phyloP scores from a whole-genome alignment of 1,140 invertebrate genomes.

The Maniola jurtina region DNA sequence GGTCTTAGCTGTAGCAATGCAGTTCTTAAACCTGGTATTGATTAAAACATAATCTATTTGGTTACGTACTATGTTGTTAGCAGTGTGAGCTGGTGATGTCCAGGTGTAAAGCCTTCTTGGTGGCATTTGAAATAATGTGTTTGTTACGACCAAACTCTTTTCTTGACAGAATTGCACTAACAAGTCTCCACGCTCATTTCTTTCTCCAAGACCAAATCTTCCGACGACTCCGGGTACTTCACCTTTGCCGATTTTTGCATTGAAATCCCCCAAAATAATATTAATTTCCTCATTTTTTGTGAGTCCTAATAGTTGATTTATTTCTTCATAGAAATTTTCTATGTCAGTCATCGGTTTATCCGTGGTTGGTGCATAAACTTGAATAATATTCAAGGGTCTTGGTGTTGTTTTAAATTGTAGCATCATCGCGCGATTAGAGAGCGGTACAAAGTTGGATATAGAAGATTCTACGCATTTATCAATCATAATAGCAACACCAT shows the following conservation, averaged over 20 bases:
- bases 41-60: too few relatives aligned
- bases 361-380: conserved; percentile 50
- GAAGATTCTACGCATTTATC: background rate
- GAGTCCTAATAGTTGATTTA: conserved; percentile 7
- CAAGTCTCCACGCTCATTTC: too few relatives aligned
- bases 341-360: conserved; percentile 33
- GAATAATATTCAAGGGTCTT: conserved; percentile 45
- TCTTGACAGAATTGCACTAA: too few relatives aligned
- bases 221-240: conserved; percentile 16
- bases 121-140: too few relatives aligned
- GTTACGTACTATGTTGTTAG: too few relatives aligned
- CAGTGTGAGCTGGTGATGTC: too few relatives aligned
- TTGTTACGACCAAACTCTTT: too few relatives aligned
- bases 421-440: conserved; percentile 33
- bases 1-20: too few relatives aligned
- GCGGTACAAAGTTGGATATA: conserved; percentile 18
- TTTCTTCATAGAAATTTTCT: conserved; percentile 21
- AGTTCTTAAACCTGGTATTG: too few relatives aligned
- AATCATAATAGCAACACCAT: conserved; percentile 9
- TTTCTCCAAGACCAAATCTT: too few relatives aligned
- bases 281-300: conserved; percentile 30
- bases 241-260: conserved; percentile 29
- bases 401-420: conserved; percentile 30
- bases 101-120: too few relatives aligned
- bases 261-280: conserved; percentile 29